phyloP scores from a whole-genome alignment of 2,888 invertebrate species.

The Drosophila quinaria region DNA sequence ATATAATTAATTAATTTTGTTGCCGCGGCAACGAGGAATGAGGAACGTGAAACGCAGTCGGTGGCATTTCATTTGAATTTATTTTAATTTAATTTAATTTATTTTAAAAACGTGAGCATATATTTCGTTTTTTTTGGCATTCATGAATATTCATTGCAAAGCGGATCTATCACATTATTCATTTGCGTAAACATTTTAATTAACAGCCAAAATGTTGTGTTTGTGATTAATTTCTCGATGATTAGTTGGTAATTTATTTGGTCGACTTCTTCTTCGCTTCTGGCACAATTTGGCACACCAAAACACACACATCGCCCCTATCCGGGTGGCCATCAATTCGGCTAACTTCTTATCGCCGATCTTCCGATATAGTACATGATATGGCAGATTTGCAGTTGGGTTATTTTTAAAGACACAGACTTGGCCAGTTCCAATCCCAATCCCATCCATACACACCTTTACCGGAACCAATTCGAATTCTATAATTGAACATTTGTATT shows the following conservation, averaged over 20 bases:
- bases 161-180: constrained; percentile 46
- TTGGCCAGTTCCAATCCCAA: constrained; percentile 10
- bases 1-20: constrained; percentile 81
- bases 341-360: constrained; percentile 26
- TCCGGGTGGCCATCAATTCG: constrained; percentile 60
- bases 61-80: constrained; percentile 64
- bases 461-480: constrained; percentile 68
- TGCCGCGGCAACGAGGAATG: constrained; percentile 37
- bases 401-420: constrained; percentile 1
- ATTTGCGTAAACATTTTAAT: constrained; percentile 79
- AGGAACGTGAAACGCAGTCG: constrained; percentile 40
- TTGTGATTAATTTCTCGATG: constrained; percentile 69
- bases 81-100: constrained; percentile 77
- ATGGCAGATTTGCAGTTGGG: constrained; percentile 35
- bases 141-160: constrained; percentile 73
- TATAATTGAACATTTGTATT: constrained; percentile 51
- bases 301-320: constrained; percentile 14
- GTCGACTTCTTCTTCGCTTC: constrained; percentile 1
- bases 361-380: constrained; percentile 22
- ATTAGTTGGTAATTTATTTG: constrained; percentile 75
- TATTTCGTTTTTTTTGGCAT: not conserved
- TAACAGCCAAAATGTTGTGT: constrained; percentile 56
- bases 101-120: constrained; percentile 48
- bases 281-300: constrained; percentile 22
- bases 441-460: constrained; percentile 3